Percentiles rank a stretch among this genome's conserved stretches.
Conservation (phyloP, 2,888 invertebrate genomes). For the Drosophila rubida region DNA sequence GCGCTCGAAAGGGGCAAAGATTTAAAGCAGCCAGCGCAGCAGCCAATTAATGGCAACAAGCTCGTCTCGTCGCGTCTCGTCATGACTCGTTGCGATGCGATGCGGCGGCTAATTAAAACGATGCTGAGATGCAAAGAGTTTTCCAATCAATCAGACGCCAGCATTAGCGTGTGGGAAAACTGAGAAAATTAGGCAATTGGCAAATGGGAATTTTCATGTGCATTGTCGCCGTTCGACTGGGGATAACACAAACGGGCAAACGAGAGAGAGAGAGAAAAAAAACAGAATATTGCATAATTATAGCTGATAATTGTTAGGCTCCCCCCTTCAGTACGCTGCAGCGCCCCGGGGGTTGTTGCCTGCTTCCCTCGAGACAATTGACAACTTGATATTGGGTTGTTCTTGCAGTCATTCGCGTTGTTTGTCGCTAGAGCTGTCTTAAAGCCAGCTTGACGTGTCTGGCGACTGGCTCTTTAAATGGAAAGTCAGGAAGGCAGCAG, state of each 20-base stretch:
- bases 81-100: conserved; percentile 1
- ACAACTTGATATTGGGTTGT: conserved; percentile 66
- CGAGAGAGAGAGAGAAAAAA: conserved; percentile 19
- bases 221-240: conserved; percentile 25
- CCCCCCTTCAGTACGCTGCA: conserved; percentile 9
- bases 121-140: conserved; percentile 51
- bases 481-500: conserved; percentile 74
- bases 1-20: conserved; percentile 24
- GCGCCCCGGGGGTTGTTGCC: conserved; percentile 60
- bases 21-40: conserved; percentile 68
- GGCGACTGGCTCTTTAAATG: conserved; percentile 47
- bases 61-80: conserved; percentile 14
- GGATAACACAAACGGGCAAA: conserved; percentile 8
- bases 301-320: conserved; percentile 68
- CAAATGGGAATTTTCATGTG: conserved; percentile 52
- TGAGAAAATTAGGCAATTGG: conserved; percentile 80
- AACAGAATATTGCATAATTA: conserved; percentile 71
- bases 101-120: conserved; percentile 69
- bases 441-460: conserved; percentile 70
- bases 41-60: conserved; percentile 74
- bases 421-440: conserved; percentile 57
- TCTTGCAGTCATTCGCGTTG: conserved; percentile 39
- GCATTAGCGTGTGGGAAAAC: conserved; percentile 58
- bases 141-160: conserved; percentile 78
- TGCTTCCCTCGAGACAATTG: conserved; percentile 55